phyloP scores from a whole-genome alignment of 2,888 invertebrate species.

The Patella depressa region DNA sequence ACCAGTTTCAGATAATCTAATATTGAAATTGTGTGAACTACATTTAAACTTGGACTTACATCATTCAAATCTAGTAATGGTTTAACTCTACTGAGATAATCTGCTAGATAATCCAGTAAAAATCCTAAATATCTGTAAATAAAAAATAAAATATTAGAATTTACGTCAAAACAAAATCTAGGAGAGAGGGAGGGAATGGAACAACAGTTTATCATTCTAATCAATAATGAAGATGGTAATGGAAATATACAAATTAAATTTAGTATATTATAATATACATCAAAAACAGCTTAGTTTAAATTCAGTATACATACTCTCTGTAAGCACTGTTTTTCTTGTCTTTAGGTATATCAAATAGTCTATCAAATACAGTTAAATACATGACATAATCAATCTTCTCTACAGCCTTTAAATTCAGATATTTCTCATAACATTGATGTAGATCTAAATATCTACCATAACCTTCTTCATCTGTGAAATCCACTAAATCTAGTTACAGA shows the following conservation, averaged over 20 bases:
- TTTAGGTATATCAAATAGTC: constrained; percentile 93
- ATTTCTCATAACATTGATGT: constrained; percentile 95
- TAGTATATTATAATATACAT: too few relatives aligned
- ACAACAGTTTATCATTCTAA: not conserved
- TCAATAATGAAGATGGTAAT: not conserved
- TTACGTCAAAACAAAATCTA: too few relatives aligned
- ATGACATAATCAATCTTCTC: constrained; percentile 93
- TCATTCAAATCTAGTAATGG: constrained; percentile 84
- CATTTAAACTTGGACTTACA: constrained; percentile 47
- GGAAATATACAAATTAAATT: not conserved
- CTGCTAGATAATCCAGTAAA: constrained; percentile 87
- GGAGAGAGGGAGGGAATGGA: too few relatives aligned
- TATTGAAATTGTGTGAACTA: not conserved
- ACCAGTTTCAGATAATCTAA: too few relatives aligned
- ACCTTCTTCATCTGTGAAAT: constrained; percentile 99
- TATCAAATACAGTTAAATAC: constrained; percentile 93
- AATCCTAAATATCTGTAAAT: constrained; percentile 80
- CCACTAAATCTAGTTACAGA: constrained; percentile 78
- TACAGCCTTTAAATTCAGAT: constrained; percentile 95
- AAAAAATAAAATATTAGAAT: too few relatives aligned
- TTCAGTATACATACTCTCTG: constrained; percentile 78
- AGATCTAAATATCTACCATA: constrained; percentile 98
- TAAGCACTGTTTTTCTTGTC: constrained; percentile 75
- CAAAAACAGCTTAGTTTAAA: not conserved
- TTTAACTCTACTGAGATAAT: constrained; percentile 86